Evolutionary conservation across 2,113 vertebrate genomes (phyloP), one percentile per base, ranked within the genome.

Genomic region (Lutjanus erythropterus): DNA sequence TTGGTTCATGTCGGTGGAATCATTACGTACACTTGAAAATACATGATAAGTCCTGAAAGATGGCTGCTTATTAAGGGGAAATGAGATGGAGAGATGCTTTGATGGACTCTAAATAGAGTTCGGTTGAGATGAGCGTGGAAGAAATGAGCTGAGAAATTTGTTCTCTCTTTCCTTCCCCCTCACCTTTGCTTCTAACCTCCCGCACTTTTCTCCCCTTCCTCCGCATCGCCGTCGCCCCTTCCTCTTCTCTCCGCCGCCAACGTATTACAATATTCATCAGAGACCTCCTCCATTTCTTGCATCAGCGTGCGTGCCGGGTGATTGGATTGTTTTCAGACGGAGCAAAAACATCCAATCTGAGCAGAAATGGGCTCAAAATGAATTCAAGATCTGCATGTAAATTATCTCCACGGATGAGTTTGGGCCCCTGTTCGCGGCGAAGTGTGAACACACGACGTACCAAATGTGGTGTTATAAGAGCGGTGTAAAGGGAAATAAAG

Each of bases 341-440:
- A 72, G 47, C 14, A 18, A 64, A 84, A 47, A 53, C 78, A 81
- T 64, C 31, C 64, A 80, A 69, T 74, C 49, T 65, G 47, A 46
- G 29, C 75, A 47, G 41, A 78, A 78, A 78, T 84, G 72, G 41
- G 41, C 78, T 78, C 18, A 33, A 83, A 82, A 78, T 65, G 27
- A 77, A 84, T 44, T 70, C 18, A 16, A 50, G 46, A 41, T 47
- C 42, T 78, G 76, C 8, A n/a, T 77, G 67, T 44, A 39, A 71
- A 74, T 44, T 12, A 35, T 53, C 3, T 46, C 15, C 8, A 42
- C 27, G 50, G n/a, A 73, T 33, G 7, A 33, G 18, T 50, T 33
- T 62, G 19, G n/a, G n/a, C n/a, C 44, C 37, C 25, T 25, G 53
- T 53, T 65, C 27, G 44, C 33, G 35, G 35, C 10, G 9, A 50